Evolutionary conservation across 2,888 invertebrate genomes (phyloP), one percentile per base, ranked within the genome.

Genomic region (Chorisops tibialis): DNA sequence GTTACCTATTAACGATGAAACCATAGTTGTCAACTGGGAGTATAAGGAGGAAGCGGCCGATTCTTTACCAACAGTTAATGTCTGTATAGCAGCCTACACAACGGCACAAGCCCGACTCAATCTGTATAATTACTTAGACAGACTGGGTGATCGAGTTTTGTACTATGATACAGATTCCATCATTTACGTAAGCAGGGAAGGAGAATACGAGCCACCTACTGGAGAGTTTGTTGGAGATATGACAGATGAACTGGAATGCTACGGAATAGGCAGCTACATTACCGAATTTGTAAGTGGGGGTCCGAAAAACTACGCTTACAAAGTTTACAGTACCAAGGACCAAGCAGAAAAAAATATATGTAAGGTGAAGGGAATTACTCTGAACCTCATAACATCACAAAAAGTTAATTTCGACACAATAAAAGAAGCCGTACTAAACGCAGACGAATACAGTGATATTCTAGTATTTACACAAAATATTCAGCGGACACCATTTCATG

Each of bases 91-190:
- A 0, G 69, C 71, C 0, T 76, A 73, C 50, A 74, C 73, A 1
- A 76, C 75, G 1, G 62, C 71, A 5, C 68, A 70, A 38, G 73
- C 75, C 0, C 51, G 75, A 4, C 58, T 75, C 1, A 70, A 72
- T 61, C 63, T 77, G 1, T 74, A 73, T 60, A 51, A 59, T 3
- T 70, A 71, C 19, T 61, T 78, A 3, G 69, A 75, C 7, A 59
- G 59, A 16, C 62, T 78, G 5, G 69, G 65, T 4, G 52, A 67
- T 30, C 48, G 72, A 12, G 71, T 70, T 7, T 54, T 77, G 9
- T 76, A 78, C 65, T 73, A 65, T 49, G 75, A 77, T 50, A 77
- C 76, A 0, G 75, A 76, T 61, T 70, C 70, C 1, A 68, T 74
- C 4, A 71, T 77, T 38, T 75, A 69, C 59, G 62, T 67, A 6